Base-by-base conservation (phyloP, 2,113 vertebrate genomes). In the Bambusicola thoracicus region DNA sequence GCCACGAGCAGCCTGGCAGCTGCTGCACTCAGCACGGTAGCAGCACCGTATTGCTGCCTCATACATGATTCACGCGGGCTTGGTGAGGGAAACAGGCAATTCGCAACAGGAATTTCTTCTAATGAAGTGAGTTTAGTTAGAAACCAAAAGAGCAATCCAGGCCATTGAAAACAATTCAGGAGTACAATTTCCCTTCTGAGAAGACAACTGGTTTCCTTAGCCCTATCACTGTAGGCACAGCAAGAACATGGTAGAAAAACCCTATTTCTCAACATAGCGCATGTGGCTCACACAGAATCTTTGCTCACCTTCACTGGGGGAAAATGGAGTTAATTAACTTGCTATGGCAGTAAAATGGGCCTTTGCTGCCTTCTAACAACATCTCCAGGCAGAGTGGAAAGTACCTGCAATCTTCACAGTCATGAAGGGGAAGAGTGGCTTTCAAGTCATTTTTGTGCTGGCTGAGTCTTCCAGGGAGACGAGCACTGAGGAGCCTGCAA, bases 351-450 rank as follows among this genome's bases (percentile, higher is more conserved):
- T 78, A 84, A 90, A 95, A 92, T 3, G 11, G 51, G 83, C 68
- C 43, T 96, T 66, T 88, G 63, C 56, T 85, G 56, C 51, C 85
- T 95, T 94, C 92, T 84, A 75, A 90, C 85, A 95, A 55, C 78
- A 81, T 67, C 88, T 93, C 65, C 90, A 86, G 96, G 95, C 85
- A 90, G 94, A 92, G 29, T 51, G 83, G 76, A 92, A 96, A 96
- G 82, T 92, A 93, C 83, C 85, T 83, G 76, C 80, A 91, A 83
- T 93, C 85, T 95, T 85, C 72, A 29, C 76, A 86, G 85, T 61
- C 68, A 51, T 51, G 38, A 90, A 61, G 65, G 59, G 46, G 79
- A 81, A 85, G 82, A 74, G 72, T 8, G 0, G 22, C 85, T 96
- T 95, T 93, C 63, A 73, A 82, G 82, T 46, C 4, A 1, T 68